Base-by-base conservation (phyloP, 2,113 vertebrate genomes). In the Hippolais icterina region DNA sequence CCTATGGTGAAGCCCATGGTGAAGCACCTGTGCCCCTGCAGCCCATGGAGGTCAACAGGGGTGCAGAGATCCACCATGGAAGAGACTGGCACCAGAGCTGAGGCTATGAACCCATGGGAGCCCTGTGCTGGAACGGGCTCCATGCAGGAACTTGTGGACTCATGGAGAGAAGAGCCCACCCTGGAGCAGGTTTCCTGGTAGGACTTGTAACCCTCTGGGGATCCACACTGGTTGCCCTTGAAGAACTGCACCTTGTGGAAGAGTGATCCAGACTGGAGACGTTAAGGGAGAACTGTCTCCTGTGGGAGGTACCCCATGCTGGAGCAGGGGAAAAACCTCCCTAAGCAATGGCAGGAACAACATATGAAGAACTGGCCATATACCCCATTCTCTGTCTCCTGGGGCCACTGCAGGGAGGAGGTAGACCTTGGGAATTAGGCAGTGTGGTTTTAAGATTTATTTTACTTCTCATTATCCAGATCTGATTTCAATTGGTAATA, bases 281-380 rank as follows among this genome's bases (percentile, higher is more conserved):
- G 20, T 42, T 50, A 5, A 20, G 35, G 37, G 31, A 61, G 6
- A 35, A 20, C 5, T 42, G 31, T 35, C 19, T 60, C 20, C 12
- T 0, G 0, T 42, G 31, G 20, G 37, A 60, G 12, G 15, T 19
- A 50, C 7, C 8, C 46, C 31, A 10, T 24, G 12, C 37, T 42
- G 46, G 65, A 52, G 31, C 25, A 24, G 37, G 37, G 25, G 10
- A 16, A 83, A 44, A 12, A 52, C 10, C 15, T 39, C 23, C 9
- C 11, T 22, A n/a, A 23, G 19, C n/a, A 41, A 15, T 33, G n/a
- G 11, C 10, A 29, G 60, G 24, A 56, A 16, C 12, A 56, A n/a
- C 8, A 28, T 10, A 12, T 2, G 4, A 15, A 64, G 23, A 47
- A 28, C 8, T 56, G n/a, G 47, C 23, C n/a, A 41, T 15, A 41